Percentiles rank a stretch among this genome's conserved stretches.
Conservation (phyloP, 2,113 vertebrate genomes). For the Trematocara stigmaticum region DNA sequence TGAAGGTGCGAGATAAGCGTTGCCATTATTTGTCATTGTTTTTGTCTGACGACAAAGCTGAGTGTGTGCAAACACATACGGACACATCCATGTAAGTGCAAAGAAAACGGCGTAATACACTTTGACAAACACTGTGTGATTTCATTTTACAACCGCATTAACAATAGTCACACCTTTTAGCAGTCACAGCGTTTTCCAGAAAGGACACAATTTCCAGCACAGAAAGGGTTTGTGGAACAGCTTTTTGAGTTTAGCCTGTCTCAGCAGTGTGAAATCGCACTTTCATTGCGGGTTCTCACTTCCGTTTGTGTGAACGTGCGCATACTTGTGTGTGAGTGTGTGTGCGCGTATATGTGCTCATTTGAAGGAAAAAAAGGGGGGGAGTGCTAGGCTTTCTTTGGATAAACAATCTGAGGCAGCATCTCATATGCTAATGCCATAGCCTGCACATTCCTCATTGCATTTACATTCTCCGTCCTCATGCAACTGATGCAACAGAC, state of each 20-base stretch:
- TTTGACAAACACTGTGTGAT: slow-evolving; percentile 7
- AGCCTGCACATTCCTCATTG: slow-evolving; percentile 45
- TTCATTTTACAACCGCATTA: slow-evolving; percentile 16
- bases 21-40: background rate
- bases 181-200: slow-evolving; percentile 2
- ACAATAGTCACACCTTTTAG: slow-evolving; percentile 48
- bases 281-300: slow-evolving; percentile 57
- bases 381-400: slow-evolving; percentile 33
- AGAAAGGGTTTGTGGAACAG: slow-evolving; percentile 50
- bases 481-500: slow-evolving; percentile 38
- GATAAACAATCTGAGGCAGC: slow-evolving; percentile 73
- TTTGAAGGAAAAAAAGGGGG: background rate
- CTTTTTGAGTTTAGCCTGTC: slow-evolving; percentile 61
- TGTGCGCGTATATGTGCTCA: background rate
- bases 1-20: background rate
- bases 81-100: background rate
- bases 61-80: slow-evolving; percentile 16
- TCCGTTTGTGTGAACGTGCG: slow-evolving; percentile 4
- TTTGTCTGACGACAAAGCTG: background rate
- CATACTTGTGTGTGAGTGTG: background rate
- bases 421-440: slow-evolving; percentile 67
- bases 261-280: slow-evolving; percentile 71
- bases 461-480: slow-evolving; percentile 54
- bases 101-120: background rate
- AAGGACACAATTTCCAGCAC: slow-evolving; percentile 21